A percentile compares a stretch with the other conserved stretches of the same genome.
These are phyloP conservation scores for Digitonthophagus gazella DNA, from an alignment of 2,888 invertebrate species.

Conservation along the genomic window DNA sequence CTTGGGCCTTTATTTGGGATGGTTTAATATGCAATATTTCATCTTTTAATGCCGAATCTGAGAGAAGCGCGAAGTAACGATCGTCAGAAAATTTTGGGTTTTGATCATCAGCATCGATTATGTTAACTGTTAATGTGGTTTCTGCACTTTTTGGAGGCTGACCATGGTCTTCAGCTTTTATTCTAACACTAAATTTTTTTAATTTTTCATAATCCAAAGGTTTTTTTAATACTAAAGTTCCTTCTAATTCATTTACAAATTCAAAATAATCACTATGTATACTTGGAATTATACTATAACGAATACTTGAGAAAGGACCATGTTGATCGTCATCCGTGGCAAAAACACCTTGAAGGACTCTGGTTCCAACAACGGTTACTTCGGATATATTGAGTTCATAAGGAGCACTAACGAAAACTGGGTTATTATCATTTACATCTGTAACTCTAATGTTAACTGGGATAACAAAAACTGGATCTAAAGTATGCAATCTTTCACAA, in stretches of 20 bases:
- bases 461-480: slow-evolving; percentile 68
- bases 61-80: slow-evolving; percentile 64
- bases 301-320: slow-evolving; percentile 83
- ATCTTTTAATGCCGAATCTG: slow-evolving; percentile 62
- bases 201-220: slow-evolving; percentile 81
- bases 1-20: slow-evolving; percentile 70
- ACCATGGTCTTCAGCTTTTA: slow-evolving; percentile 79
- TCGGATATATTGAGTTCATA: slow-evolving; percentile 82
- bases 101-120: slow-evolving; percentile 89
- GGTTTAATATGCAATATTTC: slow-evolving; percentile 67
- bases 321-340: slow-evolving; percentile 84
- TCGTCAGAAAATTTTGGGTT: slow-evolving; percentile 80
- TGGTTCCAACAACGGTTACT: slow-evolving; percentile 67
- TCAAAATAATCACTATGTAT: slow-evolving; percentile 76
- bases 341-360: slow-evolving; percentile 75
- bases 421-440: slow-evolving; percentile 90
- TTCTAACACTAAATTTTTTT: slow-evolving; percentile 72
- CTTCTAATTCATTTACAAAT: slow-evolving; percentile 83
- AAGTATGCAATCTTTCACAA: slow-evolving; percentile 75
- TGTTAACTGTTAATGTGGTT: slow-evolving; percentile 71
- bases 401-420: slow-evolving; percentile 77
- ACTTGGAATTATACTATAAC: slow-evolving; percentile 79
- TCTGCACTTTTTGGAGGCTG: slow-evolving; percentile 75
- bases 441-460: slow-evolving; percentile 83
- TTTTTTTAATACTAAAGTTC: slow-evolving; percentile 74